Evolutionary conservation across 2,888 invertebrate genomes (phyloP).

Genomic region (Sericinus montela): DNA sequence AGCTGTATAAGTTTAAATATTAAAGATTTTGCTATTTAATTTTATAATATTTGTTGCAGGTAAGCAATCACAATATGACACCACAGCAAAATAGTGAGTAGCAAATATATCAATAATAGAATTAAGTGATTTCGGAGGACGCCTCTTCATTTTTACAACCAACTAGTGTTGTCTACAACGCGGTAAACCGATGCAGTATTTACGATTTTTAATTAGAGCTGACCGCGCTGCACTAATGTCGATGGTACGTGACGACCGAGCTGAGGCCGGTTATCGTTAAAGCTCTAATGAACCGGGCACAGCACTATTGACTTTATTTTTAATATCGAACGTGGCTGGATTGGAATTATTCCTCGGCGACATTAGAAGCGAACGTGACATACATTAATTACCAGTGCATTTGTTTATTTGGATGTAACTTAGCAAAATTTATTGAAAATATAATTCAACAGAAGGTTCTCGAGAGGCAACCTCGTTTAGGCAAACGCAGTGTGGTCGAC

Average conservation of each 20-base stretch:
- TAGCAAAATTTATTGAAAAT: too few relatives aligned
- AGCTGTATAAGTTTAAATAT: too few relatives aligned
- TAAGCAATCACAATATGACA: constrained; percentile 33
- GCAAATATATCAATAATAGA: not conserved
- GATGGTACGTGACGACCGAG: constrained; percentile 32
- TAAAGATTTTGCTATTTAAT: not conserved
- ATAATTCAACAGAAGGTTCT: too few relatives aligned
- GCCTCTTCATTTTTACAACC: not conserved
- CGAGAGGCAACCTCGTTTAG: too few relatives aligned
- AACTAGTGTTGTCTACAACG: constrained; percentile 27
- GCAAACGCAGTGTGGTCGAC: too few relatives aligned
- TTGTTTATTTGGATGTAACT: not conserved
- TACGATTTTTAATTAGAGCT: constrained; percentile 58
- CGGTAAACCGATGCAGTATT: constrained; percentile 35
- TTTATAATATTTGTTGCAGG: constrained; percentile 51
- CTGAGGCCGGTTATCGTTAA: constrained; percentile 13
- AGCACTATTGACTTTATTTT: constrained; percentile 21
- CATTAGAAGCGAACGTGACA: constrained; percentile 10
- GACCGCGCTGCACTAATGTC: constrained; percentile 29
- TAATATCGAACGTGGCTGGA: constrained; percentile 16
- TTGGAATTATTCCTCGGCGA: constrained; percentile 15
- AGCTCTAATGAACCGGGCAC: constrained; percentile 25
- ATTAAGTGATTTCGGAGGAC: not conserved
- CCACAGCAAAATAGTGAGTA: constrained; percentile 5
- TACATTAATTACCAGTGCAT: constrained; percentile 1